A percentile compares a stretch with the other conserved stretches of the same genome.
phyloP scores from a whole-genome alignment of 2,797 vertebrate species.

The Spheniscus humboldti region DNA sequence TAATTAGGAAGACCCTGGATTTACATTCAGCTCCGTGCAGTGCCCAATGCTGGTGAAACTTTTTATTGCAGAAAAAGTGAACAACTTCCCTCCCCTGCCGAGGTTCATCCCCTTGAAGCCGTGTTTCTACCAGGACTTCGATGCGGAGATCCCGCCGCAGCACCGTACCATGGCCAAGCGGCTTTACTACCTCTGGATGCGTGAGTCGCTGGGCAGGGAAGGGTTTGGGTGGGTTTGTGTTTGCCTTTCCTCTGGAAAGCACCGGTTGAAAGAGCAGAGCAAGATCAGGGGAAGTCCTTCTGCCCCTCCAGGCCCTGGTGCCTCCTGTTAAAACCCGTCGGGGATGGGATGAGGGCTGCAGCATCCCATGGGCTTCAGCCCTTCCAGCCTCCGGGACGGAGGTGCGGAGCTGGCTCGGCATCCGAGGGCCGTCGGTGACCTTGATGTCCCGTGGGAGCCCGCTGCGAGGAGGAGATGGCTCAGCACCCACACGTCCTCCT shows the following conservation, averaged over 20 bases:
- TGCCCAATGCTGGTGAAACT: background rate
- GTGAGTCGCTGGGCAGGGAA: conserved; percentile 77
- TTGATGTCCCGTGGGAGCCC: background rate
- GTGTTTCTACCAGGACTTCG: conserved; percentile 98
- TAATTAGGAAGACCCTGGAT: background rate
- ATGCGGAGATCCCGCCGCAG: conserved; percentile 92
- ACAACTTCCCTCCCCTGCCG: conserved; percentile 95
- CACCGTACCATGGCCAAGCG: conserved; percentile 93
- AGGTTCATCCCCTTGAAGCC: conserved; percentile 93
- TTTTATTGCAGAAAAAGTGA: conserved; percentile 77
- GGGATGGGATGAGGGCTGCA: background rate
- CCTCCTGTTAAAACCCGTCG: background rate
- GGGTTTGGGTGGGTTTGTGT: background rate
- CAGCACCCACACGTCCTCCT: background rate
- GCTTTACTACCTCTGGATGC: conserved; percentile 96
- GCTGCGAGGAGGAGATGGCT: background rate
- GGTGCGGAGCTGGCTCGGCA: background rate
- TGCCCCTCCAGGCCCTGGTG: background rate
- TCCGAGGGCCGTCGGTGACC: background rate
- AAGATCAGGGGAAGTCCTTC: background rate
- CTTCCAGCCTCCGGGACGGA: background rate
- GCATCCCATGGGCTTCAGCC: background rate
- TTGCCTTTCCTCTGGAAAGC: background rate
- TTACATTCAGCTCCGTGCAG: background rate
- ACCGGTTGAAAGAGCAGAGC: background rate